Evolutionary conservation across 2,888 invertebrate genomes (phyloP).

Genomic region (Gandaritis pyraliata): DNA sequence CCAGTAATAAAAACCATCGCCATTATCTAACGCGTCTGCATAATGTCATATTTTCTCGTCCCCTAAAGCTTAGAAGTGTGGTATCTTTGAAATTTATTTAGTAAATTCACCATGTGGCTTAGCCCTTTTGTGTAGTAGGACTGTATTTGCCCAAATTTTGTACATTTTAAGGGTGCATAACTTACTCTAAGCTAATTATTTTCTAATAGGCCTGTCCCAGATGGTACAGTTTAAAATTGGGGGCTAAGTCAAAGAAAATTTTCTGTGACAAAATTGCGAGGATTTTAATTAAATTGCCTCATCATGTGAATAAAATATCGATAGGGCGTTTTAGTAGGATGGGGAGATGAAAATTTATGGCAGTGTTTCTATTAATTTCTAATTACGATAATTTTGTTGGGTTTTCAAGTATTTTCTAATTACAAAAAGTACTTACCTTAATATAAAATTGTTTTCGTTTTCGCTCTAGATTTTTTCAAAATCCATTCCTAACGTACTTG

Average conservation of each 20-base stretch:
- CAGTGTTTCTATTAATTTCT: conserved; percentile 6
- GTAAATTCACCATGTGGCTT: conserved; percentile 75
- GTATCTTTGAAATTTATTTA: conserved; percentile 70
- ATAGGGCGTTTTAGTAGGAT: conserved; percentile 36
- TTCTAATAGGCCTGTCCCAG: conserved; percentile 78
- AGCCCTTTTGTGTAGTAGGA: conserved; percentile 66
- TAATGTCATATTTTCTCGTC: conserved; percentile 62
- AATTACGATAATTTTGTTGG: neutral
- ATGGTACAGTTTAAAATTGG: conserved; percentile 70
- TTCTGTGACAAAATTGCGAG: conserved; percentile 64
- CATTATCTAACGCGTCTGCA: conserved; percentile 50
- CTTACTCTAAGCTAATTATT: conserved; percentile 79
- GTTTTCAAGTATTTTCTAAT: no score
- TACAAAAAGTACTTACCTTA: no score
- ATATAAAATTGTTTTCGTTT: no score
- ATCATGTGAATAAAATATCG: conserved; percentile 59
- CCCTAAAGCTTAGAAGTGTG: conserved; percentile 55
- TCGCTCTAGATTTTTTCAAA: no score
- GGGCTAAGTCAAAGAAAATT: conserved; percentile 64
- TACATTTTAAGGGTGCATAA: conserved; percentile 83
- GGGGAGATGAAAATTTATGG: conserved; percentile 20
- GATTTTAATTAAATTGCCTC: conserved; percentile 68
- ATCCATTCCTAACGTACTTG: no score
- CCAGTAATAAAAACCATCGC: conserved; percentile 47
- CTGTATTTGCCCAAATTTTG: conserved; percentile 78